These are phyloP conservation scores for Lepidurus couesii DNA, from an alignment of 1,140 invertebrate species.

Conservation along the genomic window DNA sequence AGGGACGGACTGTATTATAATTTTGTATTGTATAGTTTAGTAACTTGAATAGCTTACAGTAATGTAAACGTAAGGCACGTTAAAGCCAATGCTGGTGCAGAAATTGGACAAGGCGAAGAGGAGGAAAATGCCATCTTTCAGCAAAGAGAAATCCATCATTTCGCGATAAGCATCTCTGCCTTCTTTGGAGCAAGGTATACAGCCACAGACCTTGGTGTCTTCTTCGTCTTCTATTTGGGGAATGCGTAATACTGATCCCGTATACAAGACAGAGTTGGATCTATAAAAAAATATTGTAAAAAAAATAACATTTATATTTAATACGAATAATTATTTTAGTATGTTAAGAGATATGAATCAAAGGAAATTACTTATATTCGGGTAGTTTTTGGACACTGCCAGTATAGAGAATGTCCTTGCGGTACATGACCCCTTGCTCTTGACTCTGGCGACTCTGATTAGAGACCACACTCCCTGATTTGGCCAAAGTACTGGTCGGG, in stretches of 20 bases:
- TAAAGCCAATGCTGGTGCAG: slow-evolving; percentile 92
- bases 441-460: slow-evolving; percentile 27
- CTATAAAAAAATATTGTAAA: slow-evolving; percentile 32
- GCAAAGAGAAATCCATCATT: slow-evolving; percentile 77
- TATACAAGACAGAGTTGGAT: slow-evolving; percentile 37
- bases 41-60: slow-evolving; percentile 48
- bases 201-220: slow-evolving; percentile 40
- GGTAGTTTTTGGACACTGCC: slow-evolving; percentile 66
- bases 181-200: slow-evolving; percentile 45
- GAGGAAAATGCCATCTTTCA: slow-evolving; percentile 80
- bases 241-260: slow-evolving; percentile 37
- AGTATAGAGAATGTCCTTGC: slow-evolving; percentile 81
- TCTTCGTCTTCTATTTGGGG: slow-evolving; percentile 33
- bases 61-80: slow-evolving; percentile 84
- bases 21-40: neutral
- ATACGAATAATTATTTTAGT: neutral
- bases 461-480: slow-evolving; percentile 23
- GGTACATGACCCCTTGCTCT: slow-evolving; percentile 63
- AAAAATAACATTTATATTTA: neutral
- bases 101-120: slow-evolving; percentile 90
- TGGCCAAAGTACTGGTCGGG: slow-evolving; percentile 21
- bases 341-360: neutral
- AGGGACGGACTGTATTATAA: too few relatives aligned
- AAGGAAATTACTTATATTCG: slow-evolving; percentile 43
- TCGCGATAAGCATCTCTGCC: slow-evolving; percentile 61